phyloP scores from a whole-genome alignment of 2,888 invertebrate species.

The Sericinus montela region DNA sequence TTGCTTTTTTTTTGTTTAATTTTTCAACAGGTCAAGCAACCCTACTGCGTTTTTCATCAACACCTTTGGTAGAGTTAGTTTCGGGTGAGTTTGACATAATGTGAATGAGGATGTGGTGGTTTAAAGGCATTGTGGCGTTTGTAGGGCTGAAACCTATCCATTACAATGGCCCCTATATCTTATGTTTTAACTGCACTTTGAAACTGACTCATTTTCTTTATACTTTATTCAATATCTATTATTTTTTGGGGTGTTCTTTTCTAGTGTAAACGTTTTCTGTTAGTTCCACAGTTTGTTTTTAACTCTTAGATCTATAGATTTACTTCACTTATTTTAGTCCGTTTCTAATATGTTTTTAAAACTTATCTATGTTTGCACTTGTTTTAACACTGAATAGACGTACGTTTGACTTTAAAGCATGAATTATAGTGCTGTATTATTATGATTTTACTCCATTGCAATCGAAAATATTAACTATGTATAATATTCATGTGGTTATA shows the following conservation, averaged over 20 bases:
- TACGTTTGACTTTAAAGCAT: too few species aligned
- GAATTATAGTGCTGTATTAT: too few species aligned
- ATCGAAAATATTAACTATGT: too few species aligned
- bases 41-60: constrained; percentile 85
- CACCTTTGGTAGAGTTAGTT: constrained; percentile 84
- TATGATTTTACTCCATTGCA: too few species aligned
- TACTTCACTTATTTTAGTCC: constrained; percentile 1
- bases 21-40: constrained; percentile 86
- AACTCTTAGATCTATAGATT: constrained; percentile 1
- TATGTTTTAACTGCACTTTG: constrained; percentile 73
- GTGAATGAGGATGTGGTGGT: constrained; percentile 73
- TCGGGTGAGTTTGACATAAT: constrained; percentile 84
- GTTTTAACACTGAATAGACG: constrained; percentile 16
- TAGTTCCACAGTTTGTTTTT: constrained; percentile 1
- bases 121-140: constrained; percentile 75
- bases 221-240: constrained; percentile 5
- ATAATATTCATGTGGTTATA: too few species aligned
- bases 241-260: constrained; percentile 3
- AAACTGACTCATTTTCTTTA: constrained; percentile 54
- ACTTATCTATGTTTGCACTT: constrained; percentile 12
- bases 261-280: not conserved
- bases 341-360: constrained; percentile 4
- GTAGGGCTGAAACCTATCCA: constrained; percentile 48
- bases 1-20: constrained; percentile 76
- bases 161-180: constrained; percentile 50